A percentile compares a stretch with the other conserved stretches of the same genome.
Evolutionary conservation across 2,113 vertebrate species (phyloP).

Genomic region (Anhinga anhinga): DNA sequence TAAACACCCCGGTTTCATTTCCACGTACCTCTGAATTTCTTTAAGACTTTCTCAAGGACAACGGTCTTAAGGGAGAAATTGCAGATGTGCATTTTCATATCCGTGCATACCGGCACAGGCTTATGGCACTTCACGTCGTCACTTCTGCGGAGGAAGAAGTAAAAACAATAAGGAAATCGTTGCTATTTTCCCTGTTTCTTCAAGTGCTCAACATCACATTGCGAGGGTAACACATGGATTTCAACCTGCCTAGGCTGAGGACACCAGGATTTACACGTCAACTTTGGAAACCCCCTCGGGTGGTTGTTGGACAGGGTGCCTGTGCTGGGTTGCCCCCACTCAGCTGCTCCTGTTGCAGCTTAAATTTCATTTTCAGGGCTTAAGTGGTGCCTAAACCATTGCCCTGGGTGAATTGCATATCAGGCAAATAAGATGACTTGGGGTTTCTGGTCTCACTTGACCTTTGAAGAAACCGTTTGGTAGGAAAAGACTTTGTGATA

Average conservation of each 20-base stretch:
- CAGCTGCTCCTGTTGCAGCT: neutral
- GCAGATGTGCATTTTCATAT: slow-evolving; percentile 35
- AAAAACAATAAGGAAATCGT: accelerated
- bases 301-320: neutral
- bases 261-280: accelerated
- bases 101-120: neutral
- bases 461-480: neutral
- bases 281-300: accelerated
- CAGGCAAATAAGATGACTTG: neutral
- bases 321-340: accelerated
- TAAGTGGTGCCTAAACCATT: neutral
- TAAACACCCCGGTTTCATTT: accelerated
- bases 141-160: neutral
- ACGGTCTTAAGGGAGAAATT: slow-evolving; percentile 48
- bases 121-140: neutral
- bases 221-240: accelerated
- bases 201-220: neutral
- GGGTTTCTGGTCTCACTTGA: neutral
- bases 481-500: neutral
- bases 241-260: neutral
- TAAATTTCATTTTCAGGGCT: neutral
- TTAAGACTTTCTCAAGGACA: neutral
- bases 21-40: slow-evolving; percentile 51
- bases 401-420: accelerated
- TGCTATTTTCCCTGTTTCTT: accelerated